phyloP scores from a whole-genome alignment of 1,140 invertebrate species.

The Sycophaga agraensis region DNA sequence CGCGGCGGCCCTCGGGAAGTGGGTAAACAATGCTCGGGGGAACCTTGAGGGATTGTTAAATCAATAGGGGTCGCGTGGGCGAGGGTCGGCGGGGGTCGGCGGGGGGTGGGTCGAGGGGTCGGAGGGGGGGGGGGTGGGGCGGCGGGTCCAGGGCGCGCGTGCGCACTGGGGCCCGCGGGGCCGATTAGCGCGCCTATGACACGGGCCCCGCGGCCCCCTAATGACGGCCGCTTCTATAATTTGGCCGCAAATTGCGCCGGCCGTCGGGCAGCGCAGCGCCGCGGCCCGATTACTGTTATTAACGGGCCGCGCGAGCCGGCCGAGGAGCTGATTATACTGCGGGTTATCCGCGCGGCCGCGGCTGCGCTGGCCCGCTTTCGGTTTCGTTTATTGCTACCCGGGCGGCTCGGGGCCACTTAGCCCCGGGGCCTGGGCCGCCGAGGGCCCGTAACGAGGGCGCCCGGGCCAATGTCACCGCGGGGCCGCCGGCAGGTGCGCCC shows the following conservation, averaged over 20 bases:
- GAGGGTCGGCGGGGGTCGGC: too few relatives aligned
- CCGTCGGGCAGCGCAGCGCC: too few relatives aligned
- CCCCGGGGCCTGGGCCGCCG: too few relatives aligned
- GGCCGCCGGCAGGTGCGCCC: too few relatives aligned
- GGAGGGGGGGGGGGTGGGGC: neutral
- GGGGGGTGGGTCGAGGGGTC: neutral
- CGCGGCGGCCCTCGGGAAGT: too few relatives aligned
- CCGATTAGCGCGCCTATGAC: constrained; percentile 6
- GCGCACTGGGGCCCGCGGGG: neutral
- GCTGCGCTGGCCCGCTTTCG: neutral
- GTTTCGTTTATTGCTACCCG: neutral
- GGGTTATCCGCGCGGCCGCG: neutral
- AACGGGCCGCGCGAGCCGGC: constrained; percentile 46
- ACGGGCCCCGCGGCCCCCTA: constrained; percentile 35
- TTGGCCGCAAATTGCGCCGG: too few relatives aligned
- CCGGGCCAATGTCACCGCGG: too few relatives aligned
- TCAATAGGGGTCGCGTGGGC: neutral
- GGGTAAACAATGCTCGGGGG: too few relatives aligned
- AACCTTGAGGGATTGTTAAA: constrained; percentile 25
- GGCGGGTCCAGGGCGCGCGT: neutral
- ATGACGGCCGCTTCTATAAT: constrained; percentile 59
- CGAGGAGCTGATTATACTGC: constrained; percentile 54
- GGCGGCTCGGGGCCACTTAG: neutral
- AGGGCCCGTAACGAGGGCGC: too few relatives aligned
- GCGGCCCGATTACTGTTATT: constrained; percentile 57